Conservation (phyloP, 2,888 invertebrate species). For the Drosophila gaucha region DNA sequence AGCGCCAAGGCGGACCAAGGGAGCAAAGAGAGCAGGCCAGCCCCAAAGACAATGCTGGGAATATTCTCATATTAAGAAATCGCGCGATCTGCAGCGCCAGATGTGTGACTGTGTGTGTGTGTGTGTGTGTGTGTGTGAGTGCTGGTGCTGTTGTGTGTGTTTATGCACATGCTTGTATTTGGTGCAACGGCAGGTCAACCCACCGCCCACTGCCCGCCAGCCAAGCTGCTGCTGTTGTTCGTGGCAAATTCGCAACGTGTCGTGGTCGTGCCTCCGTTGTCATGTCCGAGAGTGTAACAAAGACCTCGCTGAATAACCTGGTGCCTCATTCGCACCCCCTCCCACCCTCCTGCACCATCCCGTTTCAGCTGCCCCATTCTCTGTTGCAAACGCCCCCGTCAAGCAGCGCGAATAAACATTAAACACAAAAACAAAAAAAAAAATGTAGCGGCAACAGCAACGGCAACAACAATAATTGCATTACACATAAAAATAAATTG, state of each 20-base stretch:
- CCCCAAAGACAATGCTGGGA: slow-evolving; percentile 84
- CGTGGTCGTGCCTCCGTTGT: slow-evolving; percentile 77
- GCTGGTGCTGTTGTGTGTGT: slow-evolving; percentile 15
- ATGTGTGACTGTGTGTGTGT: slow-evolving; percentile 56
- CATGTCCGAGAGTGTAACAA: slow-evolving; percentile 79
- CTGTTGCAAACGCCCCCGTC: slow-evolving; percentile 57
- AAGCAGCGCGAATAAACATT: slow-evolving; percentile 74
- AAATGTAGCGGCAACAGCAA: slow-evolving; percentile 52
- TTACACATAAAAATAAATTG: slow-evolving; percentile 80
- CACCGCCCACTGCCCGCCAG: slow-evolving; percentile 61
- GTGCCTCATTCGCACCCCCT: slow-evolving; percentile 1
- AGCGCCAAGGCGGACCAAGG: slow-evolving; percentile 37
- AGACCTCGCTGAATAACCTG: slow-evolving; percentile 67
- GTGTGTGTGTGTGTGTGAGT: slow-evolving; percentile 38
- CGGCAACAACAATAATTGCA: slow-evolving; percentile 73
- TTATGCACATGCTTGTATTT: slow-evolving; percentile 67
- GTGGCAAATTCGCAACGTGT: slow-evolving; percentile 79
- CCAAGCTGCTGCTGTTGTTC: slow-evolving; percentile 49
- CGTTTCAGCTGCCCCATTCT: slow-evolving; percentile 7
- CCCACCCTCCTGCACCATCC: not conserved
- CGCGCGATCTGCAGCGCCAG: slow-evolving; percentile 82
- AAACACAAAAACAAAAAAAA: slow-evolving; percentile 49
- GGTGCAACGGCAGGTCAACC: slow-evolving; percentile 78
- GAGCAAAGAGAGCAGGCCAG: slow-evolving; percentile 19
- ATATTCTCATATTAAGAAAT: slow-evolving; percentile 85